Evolutionary conservation across 2,888 invertebrate species (phyloP).

Genomic region (Synanthedon formicaeformis): DNA sequence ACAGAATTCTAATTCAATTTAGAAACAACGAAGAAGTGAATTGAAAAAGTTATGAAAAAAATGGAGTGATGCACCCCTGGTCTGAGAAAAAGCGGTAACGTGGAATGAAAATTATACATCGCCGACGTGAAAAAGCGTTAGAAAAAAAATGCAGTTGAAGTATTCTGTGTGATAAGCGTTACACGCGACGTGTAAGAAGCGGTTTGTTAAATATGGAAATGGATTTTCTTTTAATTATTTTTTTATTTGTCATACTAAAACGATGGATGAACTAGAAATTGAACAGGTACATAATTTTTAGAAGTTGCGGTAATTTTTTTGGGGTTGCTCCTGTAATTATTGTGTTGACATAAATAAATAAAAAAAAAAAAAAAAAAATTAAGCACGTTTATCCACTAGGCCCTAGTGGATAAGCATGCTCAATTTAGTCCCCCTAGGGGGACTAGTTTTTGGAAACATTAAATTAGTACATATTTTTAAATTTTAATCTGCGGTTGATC

Average conservation of each 20-base stretch:
- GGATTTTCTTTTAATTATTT: conserved; percentile 5
- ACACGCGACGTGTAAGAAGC: conserved; percentile 26
- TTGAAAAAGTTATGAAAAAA: conserved; percentile 22
- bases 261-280: no score
- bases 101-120: conserved; percentile 49
- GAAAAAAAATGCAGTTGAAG: conserved; percentile 34
- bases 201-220: conserved; percentile 6
- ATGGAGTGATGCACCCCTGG: conserved; percentile 39
- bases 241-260: neutral
- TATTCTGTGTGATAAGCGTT: conserved; percentile 33
- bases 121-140: conserved; percentile 39
- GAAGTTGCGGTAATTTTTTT: no score
- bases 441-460: no score
- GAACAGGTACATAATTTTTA: no score
- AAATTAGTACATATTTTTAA: no score
- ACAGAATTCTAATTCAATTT: conserved; percentile 4
- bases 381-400: no score
- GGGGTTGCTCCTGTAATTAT: no score
- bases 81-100: conserved; percentile 37
- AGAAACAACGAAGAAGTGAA: conserved; percentile 7
- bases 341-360: no score
- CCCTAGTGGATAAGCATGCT: no score
- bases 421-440: no score
- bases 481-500: no score
- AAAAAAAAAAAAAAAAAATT: no score